A percentile compares a stretch with the other conserved stretches of the same genome.
These are phyloP conservation scores for Argynnis bischoffii DNA, from an alignment of 2,888 invertebrate genomes.

Conservation along the genomic window DNA sequence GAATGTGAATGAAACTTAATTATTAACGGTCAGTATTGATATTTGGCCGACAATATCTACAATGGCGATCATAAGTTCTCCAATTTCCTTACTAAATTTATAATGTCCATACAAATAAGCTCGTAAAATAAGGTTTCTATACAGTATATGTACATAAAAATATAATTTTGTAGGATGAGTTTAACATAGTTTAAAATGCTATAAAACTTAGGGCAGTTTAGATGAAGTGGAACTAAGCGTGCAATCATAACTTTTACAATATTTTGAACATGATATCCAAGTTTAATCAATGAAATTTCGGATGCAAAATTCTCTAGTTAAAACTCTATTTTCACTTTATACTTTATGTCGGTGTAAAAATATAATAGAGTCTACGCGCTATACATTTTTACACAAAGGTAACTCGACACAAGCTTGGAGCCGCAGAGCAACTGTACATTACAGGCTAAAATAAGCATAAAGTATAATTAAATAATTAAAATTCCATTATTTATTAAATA, in stretches of 20 bases:
- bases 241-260: not conserved
- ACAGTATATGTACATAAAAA: too few species aligned
- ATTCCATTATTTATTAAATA: too few species aligned
- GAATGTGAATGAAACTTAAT: too few species aligned
- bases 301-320: too few species aligned
- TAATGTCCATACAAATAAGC: too few species aligned
- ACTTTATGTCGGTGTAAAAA: conserved; percentile 21
- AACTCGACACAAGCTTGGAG: conserved; percentile 21
- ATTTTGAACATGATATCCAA: not conserved
- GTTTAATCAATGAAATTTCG: not conserved
- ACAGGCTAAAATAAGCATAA: not conserved
- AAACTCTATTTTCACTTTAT: conserved; percentile 7
- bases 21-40: too few species aligned
- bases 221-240: too few species aligned
- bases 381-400: conserved; percentile 28
- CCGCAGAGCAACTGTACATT: not conserved
- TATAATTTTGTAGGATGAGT: too few species aligned
- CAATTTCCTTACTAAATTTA: too few species aligned
- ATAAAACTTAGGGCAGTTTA: not conserved
- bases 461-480: not conserved
- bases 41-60: too few species aligned
- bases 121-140: too few species aligned
- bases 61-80: too few species aligned
- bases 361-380: conserved; percentile 26
- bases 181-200: not conserved